Evolutionary conservation across 2,113 vertebrate genomes (phyloP).

Genomic region (Tretioscincus oriximinensis): DNA sequence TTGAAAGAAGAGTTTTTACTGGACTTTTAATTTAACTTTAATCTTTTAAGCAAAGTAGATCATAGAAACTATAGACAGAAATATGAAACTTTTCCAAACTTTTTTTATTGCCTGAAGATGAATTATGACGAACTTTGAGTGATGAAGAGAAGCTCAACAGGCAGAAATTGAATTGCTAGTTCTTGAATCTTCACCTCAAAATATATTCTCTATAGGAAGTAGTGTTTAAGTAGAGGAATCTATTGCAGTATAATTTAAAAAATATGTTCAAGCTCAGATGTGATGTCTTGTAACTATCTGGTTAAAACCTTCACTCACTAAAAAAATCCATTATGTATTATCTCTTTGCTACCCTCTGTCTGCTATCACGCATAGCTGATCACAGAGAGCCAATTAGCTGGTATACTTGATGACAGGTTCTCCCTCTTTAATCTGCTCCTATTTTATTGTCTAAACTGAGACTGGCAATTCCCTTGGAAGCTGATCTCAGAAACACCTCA

Average conservation of each 20-base stretch:
- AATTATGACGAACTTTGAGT: background rate
- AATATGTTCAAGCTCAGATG: constrained; percentile 32
- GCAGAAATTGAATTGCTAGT: background rate
- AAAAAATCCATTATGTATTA: constrained; percentile 59
- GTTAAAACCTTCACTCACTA: constrained; percentile 53
- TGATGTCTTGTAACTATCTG: constrained; percentile 60
- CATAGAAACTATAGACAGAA: too few relatives aligned
- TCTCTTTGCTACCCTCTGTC: constrained; percentile 39
- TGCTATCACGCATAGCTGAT: constrained; percentile 62
- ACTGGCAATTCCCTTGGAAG: constrained; percentile 46
- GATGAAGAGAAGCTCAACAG: background rate
- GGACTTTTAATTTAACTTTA: too few relatives aligned
- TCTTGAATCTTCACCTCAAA: background rate
- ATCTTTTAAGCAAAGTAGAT: too few relatives aligned
- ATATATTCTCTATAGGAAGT: background rate
- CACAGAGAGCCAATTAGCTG: constrained; percentile 65
- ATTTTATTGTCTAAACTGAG: constrained; percentile 39
- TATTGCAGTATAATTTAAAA: background rate
- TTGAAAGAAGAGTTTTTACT: too few relatives aligned
- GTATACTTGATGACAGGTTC: constrained; percentile 62
- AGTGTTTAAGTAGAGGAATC: background rate
- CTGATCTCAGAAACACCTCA: constrained; percentile 60
- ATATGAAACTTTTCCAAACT: too few relatives aligned
- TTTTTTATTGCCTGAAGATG: too few relatives aligned
- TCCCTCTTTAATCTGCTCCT: constrained; percentile 49